Conservation (phyloP, 2,888 invertebrate species). For the Loripinus fragilis region DNA sequence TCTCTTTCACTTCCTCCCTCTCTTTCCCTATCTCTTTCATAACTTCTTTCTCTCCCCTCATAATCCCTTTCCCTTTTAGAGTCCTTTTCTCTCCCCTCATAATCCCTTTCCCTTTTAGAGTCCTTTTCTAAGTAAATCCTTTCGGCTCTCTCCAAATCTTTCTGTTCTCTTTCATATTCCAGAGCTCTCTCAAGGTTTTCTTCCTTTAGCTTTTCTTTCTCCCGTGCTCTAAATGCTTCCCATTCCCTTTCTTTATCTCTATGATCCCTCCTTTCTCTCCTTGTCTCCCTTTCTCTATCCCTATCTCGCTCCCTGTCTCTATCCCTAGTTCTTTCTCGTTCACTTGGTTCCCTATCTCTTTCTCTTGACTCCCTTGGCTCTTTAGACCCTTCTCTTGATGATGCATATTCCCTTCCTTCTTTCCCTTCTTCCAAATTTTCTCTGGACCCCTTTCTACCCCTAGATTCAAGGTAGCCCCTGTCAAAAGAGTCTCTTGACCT, state of each 20-base stretch:
- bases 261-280: constrained; percentile 51
- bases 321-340: background rate
- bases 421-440: constrained; percentile 37
- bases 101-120: constrained; percentile 11
- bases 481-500: constrained; percentile 65
- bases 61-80: constrained; percentile 37
- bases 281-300: background rate
- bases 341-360: constrained; percentile 7
- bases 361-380: constrained; percentile 53
- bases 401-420: constrained; percentile 15
- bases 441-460: constrained; percentile 47
- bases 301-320: background rate
- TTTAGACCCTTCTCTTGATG: constrained; percentile 55
- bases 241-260: constrained; percentile 60
- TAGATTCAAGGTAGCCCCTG: constrained; percentile 57
- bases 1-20: constrained; percentile 13
- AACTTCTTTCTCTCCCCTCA: constrained; percentile 26
- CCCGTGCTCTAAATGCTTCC: constrained; percentile 46
- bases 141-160: background rate
- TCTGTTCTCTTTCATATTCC: constrained; percentile 6
- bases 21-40: constrained; percentile 45
- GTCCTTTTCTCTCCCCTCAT: constrained; percentile 31
- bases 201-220: constrained; percentile 11
- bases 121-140: constrained; percentile 3
- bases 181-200: background rate